Conservation (phyloP, 2,797 vertebrate species). For the Scarus forsteni region DNA sequence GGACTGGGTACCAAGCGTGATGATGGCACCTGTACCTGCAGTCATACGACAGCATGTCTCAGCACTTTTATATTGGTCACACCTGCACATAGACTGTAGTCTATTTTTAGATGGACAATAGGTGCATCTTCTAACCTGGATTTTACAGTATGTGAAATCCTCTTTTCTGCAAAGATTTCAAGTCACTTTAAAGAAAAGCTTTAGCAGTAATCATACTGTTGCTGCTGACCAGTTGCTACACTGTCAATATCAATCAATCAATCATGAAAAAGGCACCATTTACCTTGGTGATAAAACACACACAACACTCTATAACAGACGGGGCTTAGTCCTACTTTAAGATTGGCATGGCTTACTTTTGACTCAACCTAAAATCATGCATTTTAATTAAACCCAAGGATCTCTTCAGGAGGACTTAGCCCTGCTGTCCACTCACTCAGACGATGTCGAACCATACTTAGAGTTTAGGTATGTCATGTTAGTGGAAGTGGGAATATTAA, state of each 20-base stretch:
- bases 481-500: slow-evolving; percentile 31
- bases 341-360: slow-evolving; percentile 51
- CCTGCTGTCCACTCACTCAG: slow-evolving; percentile 19
- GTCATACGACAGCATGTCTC: no score
- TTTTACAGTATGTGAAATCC: slow-evolving; percentile 4
- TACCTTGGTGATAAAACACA: slow-evolving; percentile 38
- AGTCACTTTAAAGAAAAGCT: slow-evolving; percentile 20
- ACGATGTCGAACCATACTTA: neutral
- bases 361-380: slow-evolving; percentile 67
- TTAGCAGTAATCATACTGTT: slow-evolving; percentile 13
- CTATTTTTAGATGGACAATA: no score
- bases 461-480: slow-evolving; percentile 19
- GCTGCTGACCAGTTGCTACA: slow-evolving; percentile 32
- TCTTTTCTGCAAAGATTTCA: neutral
- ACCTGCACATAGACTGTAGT: no score
- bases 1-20: no score
- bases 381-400: slow-evolving; percentile 55
- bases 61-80: no score
- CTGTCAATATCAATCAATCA: slow-evolving; percentile 30
- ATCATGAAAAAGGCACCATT: slow-evolving; percentile 70
- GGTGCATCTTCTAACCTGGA: no score
- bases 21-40: no score
- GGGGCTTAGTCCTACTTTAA: slow-evolving; percentile 42
- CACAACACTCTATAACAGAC: slow-evolving; percentile 16
- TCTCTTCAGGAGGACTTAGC: slow-evolving; percentile 46